Base-by-base conservation (phyloP, 2,797 vertebrate genomes). In the Pogoniulus pusillus region DNA sequence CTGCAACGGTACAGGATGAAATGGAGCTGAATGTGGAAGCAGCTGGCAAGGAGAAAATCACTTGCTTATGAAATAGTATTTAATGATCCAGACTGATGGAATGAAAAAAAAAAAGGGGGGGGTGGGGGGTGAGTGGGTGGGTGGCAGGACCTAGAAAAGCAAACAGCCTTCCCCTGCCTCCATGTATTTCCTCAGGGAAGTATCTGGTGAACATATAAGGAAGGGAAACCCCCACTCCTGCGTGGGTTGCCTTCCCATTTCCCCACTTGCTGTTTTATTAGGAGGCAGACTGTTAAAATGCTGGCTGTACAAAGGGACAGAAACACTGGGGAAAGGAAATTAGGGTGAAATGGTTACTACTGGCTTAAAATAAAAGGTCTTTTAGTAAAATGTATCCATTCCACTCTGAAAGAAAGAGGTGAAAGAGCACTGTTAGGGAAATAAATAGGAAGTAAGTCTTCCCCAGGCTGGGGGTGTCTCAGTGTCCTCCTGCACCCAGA, bases 31-130 rank as follows among this genome's bases (percentile, higher is more conserved):
- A 73, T 74, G 53, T 72, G 75, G 89, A 95, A 89, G 65, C 86
- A 96, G 82, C 81, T 91, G 85, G 62, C 37, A 94, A 89, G 87
- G 87, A 51, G 83, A 73, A 93, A 94, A 94, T 85, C 71, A 39
- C 70, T 89, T 91, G 63, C 88, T 90, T 93, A 78, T 93, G 69
- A 82, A 95, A 91, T 49, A 82, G 57, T 87, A 59, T 76, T 86
- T 91, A 94, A 82, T 78, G 55, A 82, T 72, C 83, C 81, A 79
- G 66, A 75, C 32, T 69, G 76, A 92, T 75, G 53, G 80, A 81
- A 70, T 75, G 51, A 10, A 29, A 53, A 75, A 87, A 65, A 78
- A 70, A 69, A 92, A 9, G 23, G 29, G 60, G 81, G 26, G 23
- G 32, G 60, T 65, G 77, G n/a, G n/a, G n/a, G n/a, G n/a, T n/a